Evolutionary conservation across 2,888 invertebrate species (phyloP).

Genomic region (Esperia sulphurella): DNA sequence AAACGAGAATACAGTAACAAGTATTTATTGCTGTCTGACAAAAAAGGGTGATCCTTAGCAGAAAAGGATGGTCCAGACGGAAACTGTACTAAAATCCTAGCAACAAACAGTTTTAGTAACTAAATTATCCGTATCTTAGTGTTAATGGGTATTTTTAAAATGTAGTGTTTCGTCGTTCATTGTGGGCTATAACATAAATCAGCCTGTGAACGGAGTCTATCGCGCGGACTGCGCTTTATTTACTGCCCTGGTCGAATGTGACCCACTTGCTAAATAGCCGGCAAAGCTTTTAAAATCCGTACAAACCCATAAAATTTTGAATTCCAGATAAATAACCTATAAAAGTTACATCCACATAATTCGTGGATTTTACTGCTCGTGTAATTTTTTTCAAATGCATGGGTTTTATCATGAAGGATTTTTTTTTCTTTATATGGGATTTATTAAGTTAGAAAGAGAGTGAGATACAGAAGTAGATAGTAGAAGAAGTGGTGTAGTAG

Average conservation of each 20-base stretch:
- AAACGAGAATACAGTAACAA: no score
- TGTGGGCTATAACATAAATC: constrained; percentile 48
- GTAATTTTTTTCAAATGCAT: no score
- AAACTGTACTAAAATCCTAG: no score
- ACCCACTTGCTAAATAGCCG: constrained; percentile 23
- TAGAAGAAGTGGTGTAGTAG: no score
- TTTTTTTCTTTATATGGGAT: no score
- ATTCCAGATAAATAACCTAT: neutral
- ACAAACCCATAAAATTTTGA: neutral
- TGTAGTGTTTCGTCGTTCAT: constrained; percentile 39
- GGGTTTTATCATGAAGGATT: no score
- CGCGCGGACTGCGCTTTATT: constrained; percentile 31
- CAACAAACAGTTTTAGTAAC: neutral
- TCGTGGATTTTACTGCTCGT: neutral
- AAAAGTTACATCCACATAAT: constrained; percentile 4
- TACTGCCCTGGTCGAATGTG: constrained; percentile 25
- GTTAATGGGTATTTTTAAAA: constrained; percentile 35
- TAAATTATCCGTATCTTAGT: constrained; percentile 12
- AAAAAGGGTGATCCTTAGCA: no score
- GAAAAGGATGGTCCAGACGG: no score
- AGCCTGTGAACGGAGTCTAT: constrained; percentile 34
- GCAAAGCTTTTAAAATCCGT: constrained; percentile 21
- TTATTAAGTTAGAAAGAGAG: no score
- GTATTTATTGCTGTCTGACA: no score
- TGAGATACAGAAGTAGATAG: no score